Base-by-base conservation (phyloP, 2,797 vertebrate species). In the Melopsittacus undulatus region DNA sequence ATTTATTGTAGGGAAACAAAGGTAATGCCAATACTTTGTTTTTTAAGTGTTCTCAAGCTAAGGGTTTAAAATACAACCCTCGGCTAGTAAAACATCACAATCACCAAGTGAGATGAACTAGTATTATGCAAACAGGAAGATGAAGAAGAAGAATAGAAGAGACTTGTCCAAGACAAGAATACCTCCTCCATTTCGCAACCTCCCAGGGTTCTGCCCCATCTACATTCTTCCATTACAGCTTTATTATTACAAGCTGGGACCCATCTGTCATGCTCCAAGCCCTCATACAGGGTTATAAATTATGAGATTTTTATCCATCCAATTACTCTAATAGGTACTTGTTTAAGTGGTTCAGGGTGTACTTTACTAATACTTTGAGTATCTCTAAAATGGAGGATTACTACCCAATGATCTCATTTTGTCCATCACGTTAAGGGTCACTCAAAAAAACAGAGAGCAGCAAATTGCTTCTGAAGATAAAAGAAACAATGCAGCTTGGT, bases 391-490 rank as follows among this genome's bases (percentile, higher is more conserved):
- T 32, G 46, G 87, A 94, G 91, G 62, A 90, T 68, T 85, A 43
- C 92, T 90, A 78, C 61, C 38, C 73, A 69, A 74, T 79, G 90
- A 96, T 73, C 90, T 97, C 96, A 91, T 78, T 96, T 92, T 85
- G 94, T 61, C 91, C 86, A 90, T 94, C 95, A 87, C 3, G 1
- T 94, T 83, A 94, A 96, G 94, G 91, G 83, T 81, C 97, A 94
- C 89, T 95, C 89, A 32, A 82, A 88, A 95, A 95, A 90, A 15
- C 52, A 61, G 76, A 95, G 89, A 91, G 87, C 26, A 6, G 94
- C 89, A 88, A 94, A 93, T 95, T 89, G 84, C 92, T 95, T 93
- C 21, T 80, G 89, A 84, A 97, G 95, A 96, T 95, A 95, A 96
- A 96, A 94, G 95, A 66, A 95, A 92, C 95, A 94, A 90, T 78